Percentiles rank a stretch among this genome's conserved stretches.
Conservation (phyloP, 2,888 invertebrate genomes). For the Cheilosia variabilis region DNA sequence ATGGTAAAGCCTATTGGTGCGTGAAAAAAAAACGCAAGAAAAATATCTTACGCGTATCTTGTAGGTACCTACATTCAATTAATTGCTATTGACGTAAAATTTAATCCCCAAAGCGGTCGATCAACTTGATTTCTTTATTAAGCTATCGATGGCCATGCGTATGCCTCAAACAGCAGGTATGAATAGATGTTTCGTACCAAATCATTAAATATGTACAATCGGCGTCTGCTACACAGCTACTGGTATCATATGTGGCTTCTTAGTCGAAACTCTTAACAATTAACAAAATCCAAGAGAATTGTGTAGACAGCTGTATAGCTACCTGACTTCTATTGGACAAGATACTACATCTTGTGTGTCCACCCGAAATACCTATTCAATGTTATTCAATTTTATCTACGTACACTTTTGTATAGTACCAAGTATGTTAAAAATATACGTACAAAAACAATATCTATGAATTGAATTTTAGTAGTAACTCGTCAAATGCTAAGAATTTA, state of each 20-base stretch:
- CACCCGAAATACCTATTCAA: too few species aligned
- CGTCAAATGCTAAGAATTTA: conserved; percentile 17
- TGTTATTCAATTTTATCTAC: too few species aligned
- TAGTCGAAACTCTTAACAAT: too few species aligned
- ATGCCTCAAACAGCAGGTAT: conserved; percentile 1
- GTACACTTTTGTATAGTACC: too few species aligned
- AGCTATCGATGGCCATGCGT: conserved; percentile 31
- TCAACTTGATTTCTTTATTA: conserved; percentile 55
- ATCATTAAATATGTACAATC: conserved; percentile 16
- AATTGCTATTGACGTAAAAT: conserved; percentile 58
- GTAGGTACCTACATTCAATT: conserved; percentile 36
- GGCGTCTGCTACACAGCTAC: conserved; percentile 37
- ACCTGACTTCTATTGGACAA: too few species aligned
- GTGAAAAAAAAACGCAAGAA: conserved; percentile 26
- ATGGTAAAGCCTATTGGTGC: conserved; percentile 30
- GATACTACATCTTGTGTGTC: too few species aligned
- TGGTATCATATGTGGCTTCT: conserved; percentile 30
- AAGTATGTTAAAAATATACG: background rate
- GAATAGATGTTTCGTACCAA: conserved; percentile 36
- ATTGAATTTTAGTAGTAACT: conserved; percentile 2
- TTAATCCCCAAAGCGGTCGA: conserved; percentile 56
- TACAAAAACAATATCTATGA: background rate
- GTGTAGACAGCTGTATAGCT: background rate
- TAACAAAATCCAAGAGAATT: too few species aligned
- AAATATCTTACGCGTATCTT: background rate